Evolutionary conservation across 2,113 vertebrate species (phyloP).

Genomic region (Cyanoliseus patagonus): DNA sequence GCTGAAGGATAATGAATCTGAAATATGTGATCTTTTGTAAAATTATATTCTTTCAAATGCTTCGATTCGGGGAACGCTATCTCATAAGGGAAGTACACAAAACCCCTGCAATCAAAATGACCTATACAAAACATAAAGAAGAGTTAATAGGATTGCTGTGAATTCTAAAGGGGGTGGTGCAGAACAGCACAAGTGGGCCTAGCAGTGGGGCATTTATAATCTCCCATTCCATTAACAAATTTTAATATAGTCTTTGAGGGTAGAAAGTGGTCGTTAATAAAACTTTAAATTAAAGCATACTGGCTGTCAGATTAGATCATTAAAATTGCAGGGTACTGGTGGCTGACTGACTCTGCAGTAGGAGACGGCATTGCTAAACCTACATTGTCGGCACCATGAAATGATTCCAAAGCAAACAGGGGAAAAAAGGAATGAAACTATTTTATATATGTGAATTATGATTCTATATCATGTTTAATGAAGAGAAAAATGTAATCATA

Average conservation of each 20-base stretch:
- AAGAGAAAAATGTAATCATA: slow-evolving; percentile 66
- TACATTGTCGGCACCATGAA: neutral
- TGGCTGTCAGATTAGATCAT: slow-evolving; percentile 63
- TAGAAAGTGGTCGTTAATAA: slow-evolving; percentile 71
- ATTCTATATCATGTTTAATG: slow-evolving; percentile 53
- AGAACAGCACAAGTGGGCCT: slow-evolving; percentile 30
- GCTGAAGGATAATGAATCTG: slow-evolving; percentile 39
- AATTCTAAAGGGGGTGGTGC: slow-evolving; percentile 40
- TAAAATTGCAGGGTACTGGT: slow-evolving; percentile 67
- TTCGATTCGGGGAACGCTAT: neutral
- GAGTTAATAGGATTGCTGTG: slow-evolving; percentile 65
- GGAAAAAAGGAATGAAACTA: slow-evolving; percentile 47
- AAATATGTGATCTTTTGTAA: slow-evolving; percentile 45
- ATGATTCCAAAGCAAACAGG: slow-evolving; percentile 63
- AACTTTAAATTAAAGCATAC: slow-evolving; percentile 72
- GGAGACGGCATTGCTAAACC: slow-evolving; percentile 20
- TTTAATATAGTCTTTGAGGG: slow-evolving; percentile 70
- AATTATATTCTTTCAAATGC: slow-evolving; percentile 38
- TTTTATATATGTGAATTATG: slow-evolving; percentile 54
- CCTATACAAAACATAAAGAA: slow-evolving; percentile 65
- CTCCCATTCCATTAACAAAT: slow-evolving; percentile 67
- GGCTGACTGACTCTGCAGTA: slow-evolving; percentile 24
- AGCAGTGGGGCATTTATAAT: slow-evolving; percentile 58
- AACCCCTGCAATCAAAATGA: slow-evolving; percentile 47
- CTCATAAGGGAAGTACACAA: slow-evolving; percentile 52